These are phyloP conservation scores for Myxocyprinus asiaticus DNA, from an alignment of 2,113 vertebrate genomes.

Conservation along the genomic window DNA sequence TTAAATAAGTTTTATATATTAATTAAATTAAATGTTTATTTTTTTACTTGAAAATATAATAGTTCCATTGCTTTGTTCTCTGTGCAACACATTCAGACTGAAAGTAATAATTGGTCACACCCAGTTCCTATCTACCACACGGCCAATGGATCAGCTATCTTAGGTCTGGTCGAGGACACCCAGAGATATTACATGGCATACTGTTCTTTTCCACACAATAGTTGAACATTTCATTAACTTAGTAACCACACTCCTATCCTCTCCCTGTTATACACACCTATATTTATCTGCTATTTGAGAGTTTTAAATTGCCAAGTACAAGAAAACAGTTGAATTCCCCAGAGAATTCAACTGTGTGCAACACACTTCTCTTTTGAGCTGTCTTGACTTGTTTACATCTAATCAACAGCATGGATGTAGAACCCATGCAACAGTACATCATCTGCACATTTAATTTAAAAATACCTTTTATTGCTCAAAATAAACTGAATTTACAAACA, in stretches of 20 bases:
- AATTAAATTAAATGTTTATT: too few species aligned
- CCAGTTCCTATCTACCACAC: conserved; percentile 36
- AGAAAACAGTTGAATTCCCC: conserved; percentile 45
- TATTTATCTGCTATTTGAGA: neutral
- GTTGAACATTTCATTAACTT: conserved; percentile 50
- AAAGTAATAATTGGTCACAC: conserved; percentile 14
- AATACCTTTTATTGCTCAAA: neutral
- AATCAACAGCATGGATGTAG: neutral
- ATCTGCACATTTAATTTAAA: neutral
- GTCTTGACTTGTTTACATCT: neutral
- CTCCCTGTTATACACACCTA: conserved; percentile 28
- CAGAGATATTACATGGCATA: conserved; percentile 32
- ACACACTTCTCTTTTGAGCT: neutral
- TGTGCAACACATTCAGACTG: conserved; percentile 7
- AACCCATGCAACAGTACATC: neutral
- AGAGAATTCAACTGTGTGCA: conserved; percentile 6
- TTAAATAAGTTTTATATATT: too few species aligned
- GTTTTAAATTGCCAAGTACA: conserved; percentile 24
- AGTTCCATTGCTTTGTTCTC: neutral
- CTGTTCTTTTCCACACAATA: conserved; percentile 12
- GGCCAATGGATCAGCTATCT: conserved; percentile 30
- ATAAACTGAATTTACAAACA: too few species aligned
- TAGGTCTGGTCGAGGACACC: neutral
- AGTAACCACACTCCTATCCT: conserved; percentile 24
- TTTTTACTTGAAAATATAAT: too few species aligned